These are phyloP conservation scores for Jaculus jaculus DNA, from an alignment of 2,113 vertebrate genomes.

Conservation along the genomic window DNA sequence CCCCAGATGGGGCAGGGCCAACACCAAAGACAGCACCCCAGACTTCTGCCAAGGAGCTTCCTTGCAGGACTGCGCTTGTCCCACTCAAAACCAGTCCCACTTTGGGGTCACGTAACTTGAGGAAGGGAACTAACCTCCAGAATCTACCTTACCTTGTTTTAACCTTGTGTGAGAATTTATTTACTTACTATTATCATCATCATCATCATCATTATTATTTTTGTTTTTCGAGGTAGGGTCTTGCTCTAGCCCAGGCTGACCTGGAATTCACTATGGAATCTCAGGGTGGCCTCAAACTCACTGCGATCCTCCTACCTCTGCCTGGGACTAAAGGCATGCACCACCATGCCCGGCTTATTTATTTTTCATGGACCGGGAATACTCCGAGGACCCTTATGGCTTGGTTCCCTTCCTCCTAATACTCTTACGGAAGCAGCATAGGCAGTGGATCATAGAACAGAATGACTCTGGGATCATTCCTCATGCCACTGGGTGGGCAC, in stretches of 20 bases:
- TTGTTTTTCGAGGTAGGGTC: too few species aligned
- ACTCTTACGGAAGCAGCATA: accelerated
- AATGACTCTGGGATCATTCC: neutral
- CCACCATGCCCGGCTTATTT: too few species aligned
- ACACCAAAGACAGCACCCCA: neutral
- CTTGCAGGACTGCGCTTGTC: neutral
- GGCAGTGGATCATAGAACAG: neutral
- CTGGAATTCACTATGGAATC: too few species aligned
- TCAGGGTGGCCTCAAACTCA: too few species aligned
- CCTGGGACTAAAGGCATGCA: too few species aligned
- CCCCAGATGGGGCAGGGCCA: neutral
- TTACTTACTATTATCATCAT: too few species aligned
- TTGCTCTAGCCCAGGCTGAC: too few species aligned
- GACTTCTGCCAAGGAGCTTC: too few species aligned
- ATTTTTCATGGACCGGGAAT: accelerated
- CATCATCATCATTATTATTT: too few species aligned
- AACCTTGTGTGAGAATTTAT: neutral
- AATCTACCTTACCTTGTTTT: neutral
- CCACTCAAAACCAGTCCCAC: neutral
- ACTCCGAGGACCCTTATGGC: too few species aligned
- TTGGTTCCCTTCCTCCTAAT: neutral
- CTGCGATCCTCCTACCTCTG: too few species aligned
- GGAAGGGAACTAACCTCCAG: neutral
- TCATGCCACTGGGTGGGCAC: accelerated
- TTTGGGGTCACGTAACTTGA: neutral